Evolutionary conservation across 2,888 invertebrate species (phyloP).

Genomic region (Eristalinus aeneus): DNA sequence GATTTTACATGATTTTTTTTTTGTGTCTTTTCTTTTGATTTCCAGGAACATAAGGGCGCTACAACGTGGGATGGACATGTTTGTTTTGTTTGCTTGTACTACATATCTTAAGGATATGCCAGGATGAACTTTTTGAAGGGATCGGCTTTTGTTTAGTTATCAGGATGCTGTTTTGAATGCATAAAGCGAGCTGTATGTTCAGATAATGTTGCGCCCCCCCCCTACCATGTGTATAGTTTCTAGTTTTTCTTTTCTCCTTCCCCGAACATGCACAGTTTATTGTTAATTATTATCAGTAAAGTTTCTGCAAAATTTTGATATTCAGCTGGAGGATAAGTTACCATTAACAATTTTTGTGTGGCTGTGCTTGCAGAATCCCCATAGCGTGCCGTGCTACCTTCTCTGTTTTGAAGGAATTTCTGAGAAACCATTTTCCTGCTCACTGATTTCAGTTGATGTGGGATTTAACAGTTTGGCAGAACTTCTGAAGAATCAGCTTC

Average conservation of each 20-base stretch:
- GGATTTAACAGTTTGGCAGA: too few species aligned
- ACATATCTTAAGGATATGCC: conserved; percentile 20
- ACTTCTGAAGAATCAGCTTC: too few species aligned
- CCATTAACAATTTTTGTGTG: background rate
- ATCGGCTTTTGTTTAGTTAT: conserved; percentile 37
- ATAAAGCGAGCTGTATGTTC: conserved; percentile 11
- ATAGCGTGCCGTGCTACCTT: too few species aligned
- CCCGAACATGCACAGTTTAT: conserved; percentile 1
- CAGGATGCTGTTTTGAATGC: conserved; percentile 37
- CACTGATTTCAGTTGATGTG: too few species aligned
- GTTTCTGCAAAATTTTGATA: background rate
- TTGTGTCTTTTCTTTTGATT: background rate
- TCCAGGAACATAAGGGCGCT: background rate
- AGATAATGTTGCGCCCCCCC: conserved; percentile 15
- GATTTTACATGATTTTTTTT: conserved; percentile 3
- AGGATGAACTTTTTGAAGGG: conserved; percentile 20
- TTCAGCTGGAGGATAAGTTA: conserved; percentile 2
- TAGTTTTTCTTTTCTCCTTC: background rate
- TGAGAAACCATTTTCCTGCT: too few species aligned
- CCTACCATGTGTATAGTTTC: too few species aligned
- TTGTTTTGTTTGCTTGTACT: conserved; percentile 14
- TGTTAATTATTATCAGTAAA: conserved; percentile 19
- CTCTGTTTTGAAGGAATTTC: too few species aligned
- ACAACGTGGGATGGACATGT: background rate
- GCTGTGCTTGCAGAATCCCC: background rate